Base-by-base conservation (phyloP, 2,888 invertebrate species). In the Drosophila leonis region DNA sequence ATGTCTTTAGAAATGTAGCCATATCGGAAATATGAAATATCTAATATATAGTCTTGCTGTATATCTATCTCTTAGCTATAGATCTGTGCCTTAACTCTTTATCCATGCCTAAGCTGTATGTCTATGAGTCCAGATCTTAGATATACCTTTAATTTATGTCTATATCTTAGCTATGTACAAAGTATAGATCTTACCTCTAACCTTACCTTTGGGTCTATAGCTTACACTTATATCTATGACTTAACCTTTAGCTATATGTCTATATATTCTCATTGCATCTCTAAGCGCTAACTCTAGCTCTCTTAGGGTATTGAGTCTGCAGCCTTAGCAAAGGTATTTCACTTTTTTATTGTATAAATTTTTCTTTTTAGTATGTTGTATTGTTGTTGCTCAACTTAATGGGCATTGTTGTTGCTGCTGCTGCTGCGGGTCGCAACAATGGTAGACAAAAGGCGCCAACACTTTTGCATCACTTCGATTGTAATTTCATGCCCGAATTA, bases 401-500 rank as follows among this genome's bases (percentile, higher is more conserved):
- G 79, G 78, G 39, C 63, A 64, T 57, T 75, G 75, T 75, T 74
- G 77, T 29, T 54, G 51, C 24, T 66, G 56, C 4, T 54, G 67
- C 9, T 60, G 65, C 31, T 77, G 78, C 39, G 61, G 74, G 64
- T 61, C 65, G 70, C 65, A 73, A 81, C 78, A 81, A 81, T 75
- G 72, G 83, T 79, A 82, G 83, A 83, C 82, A 82, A 82, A 83
- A 82, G 83, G 82, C 83, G 78, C 78, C 84, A 80, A 85, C 85
- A 81, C 81, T 83, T 82, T 83, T 83, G 80, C 84, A 83, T 76
- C 86, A 90, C 90, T 90, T 90, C 90, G 91, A 91, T 92, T 91
- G 92, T 92, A 92, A 92, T 92, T 92, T 92, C 91, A 92, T 91
- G 92, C 92, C 87, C 91, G 92, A 92, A 91, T 92, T 92, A 92